Evolutionary conservation across 2,113 vertebrate genomes (phyloP), one percentile per base, ranked within the genome.

Genomic region (Scortum barcoo): DNA sequence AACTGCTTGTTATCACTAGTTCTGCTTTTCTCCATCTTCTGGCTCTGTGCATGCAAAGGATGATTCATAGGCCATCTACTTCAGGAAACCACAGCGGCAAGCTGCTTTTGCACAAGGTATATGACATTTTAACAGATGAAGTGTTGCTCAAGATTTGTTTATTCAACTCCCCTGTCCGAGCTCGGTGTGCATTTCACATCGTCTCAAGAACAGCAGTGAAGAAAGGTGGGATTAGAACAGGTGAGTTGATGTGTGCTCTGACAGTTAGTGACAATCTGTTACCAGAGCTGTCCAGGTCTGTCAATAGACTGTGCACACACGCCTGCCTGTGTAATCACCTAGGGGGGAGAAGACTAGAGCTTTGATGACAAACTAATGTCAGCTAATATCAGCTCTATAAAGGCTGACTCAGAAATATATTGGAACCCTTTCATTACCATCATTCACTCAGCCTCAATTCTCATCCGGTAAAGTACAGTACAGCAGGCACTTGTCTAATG

Each of bases 351-450:
- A 26, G 56, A 56, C 53, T 20, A 58, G 30, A 70, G 86, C 75
- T 83, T 75, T 89, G 86, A 92, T 89, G 89, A 90, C 88, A 92
- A 90, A 88, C 82, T 90, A 88, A 89, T 88, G 83, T 89, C 78
- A 88, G 88, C 86, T 92, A 93, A 94, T 92, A 89, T 85, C 86
- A 86, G 50, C 89, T 77, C 56, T 75, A 69, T 83, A 87, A 93
- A 85, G 80, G 93, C 92, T 93, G 93, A 92, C 89, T 93, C 91
- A 82, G 92, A 91, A 90, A 83, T 82, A 91, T 91, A 87, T 90
- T 89, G 92, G 85, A 89, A 89, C 78, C 86, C 90, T 90, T 92
- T 93, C 91, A 92, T 92, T 93, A 93, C 80, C 88, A 90, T 93
- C 91, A 83, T 81, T 94, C 89, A 91, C 79, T 88, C 86, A 68